These are phyloP conservation scores for Lordiphosa collinella DNA, from an alignment of 1,140 invertebrate genomes.

Conservation along the genomic window DNA sequence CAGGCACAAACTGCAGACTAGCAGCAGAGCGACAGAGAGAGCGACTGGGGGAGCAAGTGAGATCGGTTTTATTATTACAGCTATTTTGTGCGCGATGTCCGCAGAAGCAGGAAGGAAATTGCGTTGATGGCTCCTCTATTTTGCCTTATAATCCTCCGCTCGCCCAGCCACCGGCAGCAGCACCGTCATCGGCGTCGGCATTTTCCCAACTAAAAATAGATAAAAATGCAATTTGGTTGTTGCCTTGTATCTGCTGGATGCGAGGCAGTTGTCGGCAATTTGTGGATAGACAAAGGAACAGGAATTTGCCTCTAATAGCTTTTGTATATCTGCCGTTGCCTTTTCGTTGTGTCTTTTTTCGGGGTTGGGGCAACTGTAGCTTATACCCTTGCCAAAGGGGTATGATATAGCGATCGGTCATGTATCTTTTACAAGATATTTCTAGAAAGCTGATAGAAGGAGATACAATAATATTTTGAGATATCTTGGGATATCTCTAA, in stretches of 20 bases:
- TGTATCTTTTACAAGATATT: too few species aligned
- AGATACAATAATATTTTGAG: too few species aligned
- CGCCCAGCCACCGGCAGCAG: constrained; percentile 16
- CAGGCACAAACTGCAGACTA: constrained; percentile 21
- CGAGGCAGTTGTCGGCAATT: constrained; percentile 53
- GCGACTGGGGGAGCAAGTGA: constrained; percentile 11
- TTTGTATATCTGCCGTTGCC: constrained; percentile 8
- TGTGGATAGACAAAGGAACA: constrained; percentile 73
- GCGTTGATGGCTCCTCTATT: constrained; percentile 29
- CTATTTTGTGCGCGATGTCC: constrained; percentile 35
- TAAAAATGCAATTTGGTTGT: constrained; percentile 65
- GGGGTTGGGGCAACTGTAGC: background rate
- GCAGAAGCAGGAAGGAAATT: constrained; percentile 68
- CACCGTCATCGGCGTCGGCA: background rate
- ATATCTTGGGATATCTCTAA: too few species aligned
- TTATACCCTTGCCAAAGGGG: too few species aligned
- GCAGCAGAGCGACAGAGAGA: constrained; percentile 9
- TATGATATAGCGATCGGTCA: too few species aligned
- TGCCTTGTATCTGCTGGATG: constrained; percentile 33
- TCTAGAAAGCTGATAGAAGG: too few species aligned
- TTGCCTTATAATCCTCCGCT: constrained; percentile 62
- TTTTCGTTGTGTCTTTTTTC: constrained; percentile 10
- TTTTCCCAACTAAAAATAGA: constrained; percentile 67
- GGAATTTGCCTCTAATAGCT: constrained; percentile 66
- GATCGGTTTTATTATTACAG: constrained; percentile 67